A percentile compares a stretch with the other conserved stretches of the same genome.
phyloP scores from a whole-genome alignment of 2,888 invertebrate species.

The Drosophila affinis region DNA sequence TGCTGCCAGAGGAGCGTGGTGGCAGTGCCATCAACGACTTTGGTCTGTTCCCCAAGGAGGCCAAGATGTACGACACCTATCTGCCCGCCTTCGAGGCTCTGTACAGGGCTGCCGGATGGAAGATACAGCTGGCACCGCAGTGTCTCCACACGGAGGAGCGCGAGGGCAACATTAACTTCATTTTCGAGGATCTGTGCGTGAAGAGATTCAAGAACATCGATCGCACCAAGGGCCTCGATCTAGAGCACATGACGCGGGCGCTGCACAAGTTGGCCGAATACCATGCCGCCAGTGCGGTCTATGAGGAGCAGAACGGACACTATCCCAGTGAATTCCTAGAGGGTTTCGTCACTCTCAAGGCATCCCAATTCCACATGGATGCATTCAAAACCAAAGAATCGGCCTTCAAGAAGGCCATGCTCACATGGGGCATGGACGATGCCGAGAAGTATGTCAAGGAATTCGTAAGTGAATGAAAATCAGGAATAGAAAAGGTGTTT shows the following conservation, averaged over 20 bases:
- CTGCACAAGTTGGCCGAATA: conserved; percentile 78
- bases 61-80: conserved; percentile 73
- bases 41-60: conserved; percentile 79
- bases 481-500: not conserved
- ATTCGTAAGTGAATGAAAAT: conserved; percentile 54
- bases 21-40: conserved; percentile 54
- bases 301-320: conserved; percentile 68
- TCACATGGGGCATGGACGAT: conserved; percentile 65
- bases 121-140: conserved; percentile 74
- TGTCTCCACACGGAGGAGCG: conserved; percentile 65
- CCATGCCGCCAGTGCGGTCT: conserved; percentile 81
- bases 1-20: conserved; percentile 67
- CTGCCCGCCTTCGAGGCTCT: conserved; percentile 78
- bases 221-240: conserved; percentile 75
- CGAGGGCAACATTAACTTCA: conserved; percentile 64
- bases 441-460: conserved; percentile 63
- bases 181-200: conserved; percentile 77
- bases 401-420: conserved; percentile 62
- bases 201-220: conserved; percentile 70
- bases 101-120: conserved; percentile 67
- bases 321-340: conserved; percentile 59
- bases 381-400: conserved; percentile 21
- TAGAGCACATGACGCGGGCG: conserved; percentile 68
- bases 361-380: conserved; percentile 12
- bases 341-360: conserved; percentile 50